Base-by-base conservation (phyloP, 2,888 invertebrate genomes). In the Latrodectus elegans region DNA sequence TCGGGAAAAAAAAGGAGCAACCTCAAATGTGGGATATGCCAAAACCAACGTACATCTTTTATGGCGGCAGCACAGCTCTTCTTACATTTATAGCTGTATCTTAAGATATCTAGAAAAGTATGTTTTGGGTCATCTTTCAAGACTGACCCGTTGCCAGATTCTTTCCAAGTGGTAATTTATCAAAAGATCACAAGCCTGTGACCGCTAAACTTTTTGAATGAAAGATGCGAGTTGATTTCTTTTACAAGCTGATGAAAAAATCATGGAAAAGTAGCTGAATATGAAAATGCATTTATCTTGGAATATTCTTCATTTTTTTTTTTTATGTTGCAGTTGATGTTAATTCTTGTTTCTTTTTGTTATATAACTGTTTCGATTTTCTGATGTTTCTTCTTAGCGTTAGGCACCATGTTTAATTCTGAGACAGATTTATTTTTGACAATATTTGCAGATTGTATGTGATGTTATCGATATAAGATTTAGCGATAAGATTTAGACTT, bases 121-220 rank as follows among this genome's bases (percentile, higher is more conserved):
- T 82, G 82, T 75, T 74, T 82, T 82, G 38, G 77, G 77, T 84
- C 84, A 84, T 84, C 77, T 84, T 84, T 84, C 84, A 84, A 78
- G 72, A 17, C 84, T 77, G 77, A 78, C 77, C 65, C 77, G 38
- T 84, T 84, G 84, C 84, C 84, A 78, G 77, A 72, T 84, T 55
- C 67, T 51, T 65, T 77, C 65, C 17, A 53, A 72, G 71, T 77
- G 72, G 73, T 84, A 68, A 74, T 84, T 84, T 84, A 68, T 84
- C 84, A 84, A 78, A 67, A 73, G 84, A 84, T 84, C 77, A 78
- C n/a, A 70, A 71, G 84, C 77, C 84, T 11, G 84, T 83, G 65
- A 70, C 84, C 72, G 77, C 22, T 67, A 72, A 78, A 84, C 74
- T 82, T 82, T 73, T 71, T 65, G 81, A 79, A 53, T 55, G 51